These are phyloP conservation scores for Helogale parvula DNA, from an alignment of 2,113 vertebrate genomes.

Conservation along the genomic window DNA sequence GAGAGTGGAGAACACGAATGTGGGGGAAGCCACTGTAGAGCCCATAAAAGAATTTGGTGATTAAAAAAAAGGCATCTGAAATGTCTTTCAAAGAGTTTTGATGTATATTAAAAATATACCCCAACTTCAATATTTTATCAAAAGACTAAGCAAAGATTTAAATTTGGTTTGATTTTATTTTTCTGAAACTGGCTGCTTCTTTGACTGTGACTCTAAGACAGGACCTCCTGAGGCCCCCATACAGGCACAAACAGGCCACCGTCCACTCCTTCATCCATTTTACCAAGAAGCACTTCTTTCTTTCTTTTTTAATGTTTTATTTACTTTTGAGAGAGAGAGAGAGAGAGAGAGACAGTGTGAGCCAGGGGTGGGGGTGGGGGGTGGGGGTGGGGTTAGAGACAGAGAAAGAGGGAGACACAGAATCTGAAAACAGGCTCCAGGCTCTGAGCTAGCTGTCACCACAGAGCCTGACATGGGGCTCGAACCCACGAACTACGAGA, in stretches of 20 bases:
- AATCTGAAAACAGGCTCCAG: too few species aligned
- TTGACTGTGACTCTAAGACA: neutral
- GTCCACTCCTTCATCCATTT: neutral
- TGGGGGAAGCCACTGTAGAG: neutral
- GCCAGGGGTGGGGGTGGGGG: too few species aligned
- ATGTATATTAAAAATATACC: neutral
- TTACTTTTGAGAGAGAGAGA: too few species aligned
- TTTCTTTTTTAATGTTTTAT: neutral
- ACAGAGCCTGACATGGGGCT: too few species aligned
- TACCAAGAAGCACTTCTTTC: neutral
- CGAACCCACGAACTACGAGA: too few species aligned
- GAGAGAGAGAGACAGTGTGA: too few species aligned
- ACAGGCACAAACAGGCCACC: neutral
- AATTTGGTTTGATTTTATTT: neutral
- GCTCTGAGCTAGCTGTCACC: too few species aligned
- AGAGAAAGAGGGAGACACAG: too few species aligned
- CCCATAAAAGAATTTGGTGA: neutral
- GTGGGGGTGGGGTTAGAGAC: too few species aligned
- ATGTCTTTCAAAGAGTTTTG: slow-evolving; percentile 10
- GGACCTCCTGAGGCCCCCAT: neutral
- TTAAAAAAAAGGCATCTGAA: neutral
- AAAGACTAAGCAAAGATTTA: neutral
- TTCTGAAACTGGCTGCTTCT: neutral
- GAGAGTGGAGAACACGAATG: neutral
- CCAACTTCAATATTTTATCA: neutral